Evolutionary conservation across 2,888 invertebrate genomes (phyloP).

Genomic region (Tethea ocularis): DNA sequence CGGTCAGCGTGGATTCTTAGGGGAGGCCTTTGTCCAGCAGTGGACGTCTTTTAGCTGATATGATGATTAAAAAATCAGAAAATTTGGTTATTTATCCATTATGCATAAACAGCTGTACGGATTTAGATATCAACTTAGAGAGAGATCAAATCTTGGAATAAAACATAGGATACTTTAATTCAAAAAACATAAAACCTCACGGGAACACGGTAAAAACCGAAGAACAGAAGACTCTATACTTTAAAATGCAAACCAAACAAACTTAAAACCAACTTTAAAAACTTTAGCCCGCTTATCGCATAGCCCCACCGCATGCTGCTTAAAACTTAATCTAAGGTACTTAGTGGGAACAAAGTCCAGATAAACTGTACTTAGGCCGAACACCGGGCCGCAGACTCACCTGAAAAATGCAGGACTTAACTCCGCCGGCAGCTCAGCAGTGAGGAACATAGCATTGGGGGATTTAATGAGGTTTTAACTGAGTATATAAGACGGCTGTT

Average conservation of each 20-base stretch:
- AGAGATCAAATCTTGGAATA: too few relatives aligned
- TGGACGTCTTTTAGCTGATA: too few relatives aligned
- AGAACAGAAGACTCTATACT: background rate
- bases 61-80: too few relatives aligned
- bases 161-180: too few relatives aligned
- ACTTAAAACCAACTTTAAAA: background rate
- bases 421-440: background rate
- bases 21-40: too few relatives aligned
- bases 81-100: too few relatives aligned
- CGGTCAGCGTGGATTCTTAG: too few relatives aligned
- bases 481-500: background rate
- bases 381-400: background rate
- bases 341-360: constrained; percentile 22
- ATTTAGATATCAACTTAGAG: too few relatives aligned
- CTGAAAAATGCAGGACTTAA: constrained; percentile 5
- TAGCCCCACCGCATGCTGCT: constrained; percentile 22
- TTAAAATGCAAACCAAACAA: background rate
- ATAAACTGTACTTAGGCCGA: constrained; percentile 17
- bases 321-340: constrained; percentile 33
- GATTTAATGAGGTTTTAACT: background rate
- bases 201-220: too few relatives aligned
- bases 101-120: too few relatives aligned
- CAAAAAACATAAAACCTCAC: too few relatives aligned
- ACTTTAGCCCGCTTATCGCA: constrained; percentile 14
- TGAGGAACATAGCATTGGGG: background rate